A percentile compares a stretch with the other conserved stretches of the same genome.
Evolutionary conservation across 2,797 vertebrate genomes (phyloP).

Genomic region (Potorous gilbertii): DNA sequence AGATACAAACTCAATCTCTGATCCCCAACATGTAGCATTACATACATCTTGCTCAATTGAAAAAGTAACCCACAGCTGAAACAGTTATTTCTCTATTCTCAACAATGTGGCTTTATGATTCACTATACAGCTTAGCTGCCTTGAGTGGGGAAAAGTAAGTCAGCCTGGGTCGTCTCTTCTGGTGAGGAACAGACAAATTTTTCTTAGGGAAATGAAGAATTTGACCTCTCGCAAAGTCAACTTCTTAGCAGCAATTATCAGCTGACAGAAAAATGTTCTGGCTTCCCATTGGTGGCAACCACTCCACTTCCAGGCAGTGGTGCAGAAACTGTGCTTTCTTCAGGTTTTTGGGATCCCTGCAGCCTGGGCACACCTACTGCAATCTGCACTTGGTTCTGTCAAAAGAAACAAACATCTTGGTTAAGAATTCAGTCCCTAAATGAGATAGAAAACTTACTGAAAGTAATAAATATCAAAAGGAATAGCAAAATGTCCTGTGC

Average conservation of each 20-base stretch:
- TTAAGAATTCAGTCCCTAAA: constrained; percentile 49
- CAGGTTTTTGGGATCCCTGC: constrained; percentile 36
- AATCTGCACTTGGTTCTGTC: constrained; percentile 71
- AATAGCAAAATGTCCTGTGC: background rate
- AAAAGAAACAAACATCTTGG: constrained; percentile 41
- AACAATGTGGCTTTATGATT: constrained; percentile 37
- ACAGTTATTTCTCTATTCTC: constrained; percentile 20
- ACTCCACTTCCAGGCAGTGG: constrained; percentile 28
- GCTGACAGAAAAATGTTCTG: constrained; percentile 71
- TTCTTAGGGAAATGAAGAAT: constrained; percentile 51
- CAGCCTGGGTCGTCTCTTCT: constrained; percentile 16
- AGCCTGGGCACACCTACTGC: constrained; percentile 44
- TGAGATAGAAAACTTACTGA: constrained; percentile 3
- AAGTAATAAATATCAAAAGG: background rate
- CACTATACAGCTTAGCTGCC: constrained; percentile 38
- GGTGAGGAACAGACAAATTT: constrained; percentile 43
- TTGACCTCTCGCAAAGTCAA: constrained; percentile 55
- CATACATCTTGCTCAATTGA: background rate
- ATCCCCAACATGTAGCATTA: background rate
- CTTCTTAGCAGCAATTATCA: constrained; percentile 73
- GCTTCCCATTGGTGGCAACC: constrained; percentile 81
- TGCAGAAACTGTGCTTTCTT: background rate
- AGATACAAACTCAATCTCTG: background rate
- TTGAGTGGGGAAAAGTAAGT: constrained; percentile 36
- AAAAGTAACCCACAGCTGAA: constrained; percentile 23